Evolutionary conservation across 2,888 invertebrate genomes (phyloP).

Genomic region (Nephrotoma flavescens): DNA sequence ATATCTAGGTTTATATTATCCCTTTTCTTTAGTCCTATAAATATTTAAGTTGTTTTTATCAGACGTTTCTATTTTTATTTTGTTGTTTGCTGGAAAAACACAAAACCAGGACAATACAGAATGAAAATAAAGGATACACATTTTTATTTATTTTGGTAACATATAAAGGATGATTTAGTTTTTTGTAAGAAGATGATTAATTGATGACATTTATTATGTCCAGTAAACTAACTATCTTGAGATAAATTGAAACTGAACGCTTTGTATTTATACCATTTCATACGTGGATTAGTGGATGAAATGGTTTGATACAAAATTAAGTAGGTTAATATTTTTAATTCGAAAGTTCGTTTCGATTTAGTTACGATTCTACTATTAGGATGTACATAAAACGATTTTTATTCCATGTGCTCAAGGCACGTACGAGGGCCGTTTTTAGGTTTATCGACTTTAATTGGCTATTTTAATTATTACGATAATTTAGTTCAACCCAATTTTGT

Average conservation of each 20-base stretch:
- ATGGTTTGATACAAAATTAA: background rate
- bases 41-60: background rate
- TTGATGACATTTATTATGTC: background rate
- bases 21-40: background rate
- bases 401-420: too few relatives aligned
- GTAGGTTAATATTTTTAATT: background rate
- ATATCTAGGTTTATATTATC: background rate
- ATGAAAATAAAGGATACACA: background rate
- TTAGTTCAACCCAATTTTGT: too few relatives aligned
- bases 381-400: too few relatives aligned
- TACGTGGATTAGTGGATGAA: background rate
- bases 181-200: background rate
- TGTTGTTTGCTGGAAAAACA: background rate
- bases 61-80: background rate
- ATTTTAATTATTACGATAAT: too few relatives aligned
- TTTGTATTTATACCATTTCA: background rate
- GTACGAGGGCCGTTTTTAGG: too few relatives aligned
- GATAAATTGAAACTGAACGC: background rate
- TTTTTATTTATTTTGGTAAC: background rate
- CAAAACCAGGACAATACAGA: background rate
- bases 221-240: background rate
- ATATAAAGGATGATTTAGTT: background rate
- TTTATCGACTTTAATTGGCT: too few relatives aligned
- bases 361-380: too few relatives aligned
- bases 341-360: too few relatives aligned